Base-by-base conservation (phyloP, 2,888 invertebrate species). In the Drosophila ustulata region DNA sequence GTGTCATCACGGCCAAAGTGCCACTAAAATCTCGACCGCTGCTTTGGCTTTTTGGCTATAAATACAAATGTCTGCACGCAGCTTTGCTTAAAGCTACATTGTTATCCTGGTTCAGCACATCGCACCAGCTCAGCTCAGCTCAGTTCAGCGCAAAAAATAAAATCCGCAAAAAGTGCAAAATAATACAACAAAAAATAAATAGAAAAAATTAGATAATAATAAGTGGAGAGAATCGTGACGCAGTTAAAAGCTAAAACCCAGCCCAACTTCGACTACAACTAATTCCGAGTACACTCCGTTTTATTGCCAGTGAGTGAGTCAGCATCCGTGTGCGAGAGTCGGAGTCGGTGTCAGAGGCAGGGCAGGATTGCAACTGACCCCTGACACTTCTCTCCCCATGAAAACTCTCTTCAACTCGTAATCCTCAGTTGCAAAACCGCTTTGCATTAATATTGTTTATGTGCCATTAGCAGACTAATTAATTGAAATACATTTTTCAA, bases 11-110 rank as follows among this genome's bases (percentile, higher is more conserved):
- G 71, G 76, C 77, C 80, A 75, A 75, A 80, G 76, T 62, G 77
- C 53, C 53, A 81, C 75, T 78, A 78, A 88, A 88, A 83, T 89
- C 83, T 86, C 89, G 75, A 77, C 69, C 67, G 70, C 63, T 56
- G 80, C 63, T 57, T 57, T 65, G 64, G 63, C 74, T 61, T 51
- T 71, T 89, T 69, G 89, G 77, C 91, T 91, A 91, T 91, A 91
- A 91, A 91, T 91, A 91, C 91, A 86, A 90, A 89, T 78, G 90
- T 79, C 80, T 80, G 82, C 81, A 82, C 87, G 88, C 84, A 83
- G 90, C 78, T 77, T 81, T 75, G 84, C 85, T 90, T 90, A 90
- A 90, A 90, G 76, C 89, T 70, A 82, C 86, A 90, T 80, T 87
- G 84, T 90, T 90, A 90, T 90, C 88, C 89, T 87, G 89, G 91